These are phyloP conservation scores for human (Homo sapiens) DNA, from an alignment of 2,113 vertebrate species.

Conservation along the genomic window DNA sequence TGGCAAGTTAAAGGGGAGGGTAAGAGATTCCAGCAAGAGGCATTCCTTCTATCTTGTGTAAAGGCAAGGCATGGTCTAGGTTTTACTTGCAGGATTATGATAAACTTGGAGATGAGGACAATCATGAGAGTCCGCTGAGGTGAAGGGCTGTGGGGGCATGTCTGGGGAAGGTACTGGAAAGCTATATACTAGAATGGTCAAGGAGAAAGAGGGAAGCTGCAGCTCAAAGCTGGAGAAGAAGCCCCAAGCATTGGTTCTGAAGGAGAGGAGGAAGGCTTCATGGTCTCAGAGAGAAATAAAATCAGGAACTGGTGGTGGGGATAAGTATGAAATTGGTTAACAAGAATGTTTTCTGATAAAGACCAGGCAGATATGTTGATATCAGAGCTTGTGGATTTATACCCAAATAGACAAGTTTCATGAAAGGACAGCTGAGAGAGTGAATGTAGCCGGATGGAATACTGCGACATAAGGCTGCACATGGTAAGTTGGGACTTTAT, in stretches of 20 bases:
- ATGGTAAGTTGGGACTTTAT: not conserved
- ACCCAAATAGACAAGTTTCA: not conserved
- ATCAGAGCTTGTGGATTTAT: not conserved
- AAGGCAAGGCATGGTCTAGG: not conserved
- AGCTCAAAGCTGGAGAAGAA: not conserved
- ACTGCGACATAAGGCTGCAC: not conserved
- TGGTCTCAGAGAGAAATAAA: not conserved
- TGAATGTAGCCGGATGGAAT: not conserved
- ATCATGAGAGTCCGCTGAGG: not conserved
- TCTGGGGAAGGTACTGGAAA: not conserved
- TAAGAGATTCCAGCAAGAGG: not conserved
- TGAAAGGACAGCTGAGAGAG: not conserved
- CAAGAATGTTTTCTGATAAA: not conserved
- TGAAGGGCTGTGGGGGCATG: fast-evolving
- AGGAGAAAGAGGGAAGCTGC: not conserved
- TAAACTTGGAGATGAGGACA: not conserved
- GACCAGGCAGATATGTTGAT: not conserved
- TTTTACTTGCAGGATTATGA: not conserved
- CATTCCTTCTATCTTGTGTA: not conserved
- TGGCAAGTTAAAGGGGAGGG: not conserved
- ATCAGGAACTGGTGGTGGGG: not conserved
- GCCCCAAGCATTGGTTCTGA: not conserved
- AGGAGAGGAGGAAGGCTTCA: not conserved
- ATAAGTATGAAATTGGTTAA: not conserved
- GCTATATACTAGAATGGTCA: not conserved